Conservation (phyloP, 2,797 vertebrate genomes). For the Thripadectes ignobilis region DNA sequence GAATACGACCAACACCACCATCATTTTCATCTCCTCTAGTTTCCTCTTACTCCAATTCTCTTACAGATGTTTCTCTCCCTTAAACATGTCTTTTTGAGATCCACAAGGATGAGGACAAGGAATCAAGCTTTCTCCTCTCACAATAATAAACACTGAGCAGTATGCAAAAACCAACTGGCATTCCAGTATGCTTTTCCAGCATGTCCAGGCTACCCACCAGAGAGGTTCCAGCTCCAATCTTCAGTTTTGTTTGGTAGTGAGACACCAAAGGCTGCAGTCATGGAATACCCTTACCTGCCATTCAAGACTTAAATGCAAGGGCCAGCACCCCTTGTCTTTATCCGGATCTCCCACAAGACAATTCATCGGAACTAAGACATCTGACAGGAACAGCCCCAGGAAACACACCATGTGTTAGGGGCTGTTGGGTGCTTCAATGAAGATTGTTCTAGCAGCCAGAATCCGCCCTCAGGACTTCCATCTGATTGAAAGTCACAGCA, state of each 20-base stretch:
- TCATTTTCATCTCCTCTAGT: background rate
- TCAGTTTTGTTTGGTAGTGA: background rate
- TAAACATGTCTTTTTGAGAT: background rate
- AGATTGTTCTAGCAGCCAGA: background rate
- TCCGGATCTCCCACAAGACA: background rate
- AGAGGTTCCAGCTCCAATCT: background rate
- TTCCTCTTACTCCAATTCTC: background rate
- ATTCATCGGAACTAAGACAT: background rate
- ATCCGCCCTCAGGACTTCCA: background rate
- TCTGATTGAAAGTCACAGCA: background rate
- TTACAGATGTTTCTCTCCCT: background rate
- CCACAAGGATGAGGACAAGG: background rate
- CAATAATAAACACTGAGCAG: background rate
- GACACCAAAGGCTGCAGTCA: background rate
- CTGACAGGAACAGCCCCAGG: background rate
- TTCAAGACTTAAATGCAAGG: background rate
- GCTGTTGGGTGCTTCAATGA: background rate
- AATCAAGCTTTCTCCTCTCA: background rate
- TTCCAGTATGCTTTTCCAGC: background rate
- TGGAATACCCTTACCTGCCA: constrained; percentile 4
- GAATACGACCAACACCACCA: background rate
- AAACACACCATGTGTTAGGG: background rate
- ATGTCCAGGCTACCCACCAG: background rate
- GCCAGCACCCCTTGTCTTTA: background rate
- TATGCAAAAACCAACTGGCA: background rate